Evolutionary conservation across 2,888 invertebrate species (phyloP).

Genomic region (Pecten maximus): DNA sequence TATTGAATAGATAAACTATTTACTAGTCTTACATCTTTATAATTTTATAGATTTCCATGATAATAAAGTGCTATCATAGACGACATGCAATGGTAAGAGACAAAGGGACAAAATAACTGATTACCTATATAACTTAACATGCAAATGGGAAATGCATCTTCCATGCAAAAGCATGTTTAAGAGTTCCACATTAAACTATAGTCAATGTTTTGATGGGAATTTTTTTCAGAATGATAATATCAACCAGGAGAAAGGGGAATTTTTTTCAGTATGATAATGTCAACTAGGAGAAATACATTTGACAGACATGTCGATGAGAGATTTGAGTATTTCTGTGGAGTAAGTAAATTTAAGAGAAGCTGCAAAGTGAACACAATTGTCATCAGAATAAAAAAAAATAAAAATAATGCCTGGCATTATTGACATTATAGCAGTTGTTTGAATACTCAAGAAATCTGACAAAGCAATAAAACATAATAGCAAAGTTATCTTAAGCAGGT

Average conservation of each 20-base stretch:
- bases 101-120: not conserved
- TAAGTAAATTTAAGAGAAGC: not conserved
- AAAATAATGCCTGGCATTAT: not conserved
- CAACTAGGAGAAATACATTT: not conserved
- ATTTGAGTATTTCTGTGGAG: slow-evolving; percentile 14
- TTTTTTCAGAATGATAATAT: not conserved
- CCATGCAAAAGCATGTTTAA: not conserved
- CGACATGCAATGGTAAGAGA: not conserved
- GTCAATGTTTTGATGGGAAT: too few relatives aligned
- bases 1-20: not conserved
- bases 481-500: not conserved
- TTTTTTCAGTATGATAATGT: not conserved
- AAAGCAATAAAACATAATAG: slow-evolving; percentile 13
- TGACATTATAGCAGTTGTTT: not conserved
- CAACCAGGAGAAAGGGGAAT: too few relatives aligned
- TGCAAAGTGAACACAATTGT: slow-evolving; percentile 4
- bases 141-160: not conserved
- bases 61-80: not conserved
- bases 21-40: not conserved
- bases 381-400: slow-evolving; percentile 5
- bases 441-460: not conserved
- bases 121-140: not conserved
- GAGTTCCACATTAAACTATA: not conserved
- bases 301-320: not conserved
- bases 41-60: not conserved